Evolutionary conservation across 2,113 vertebrate species (phyloP), one percentile per base, ranked within the genome.

Genomic region (Tonatia bakeri): DNA sequence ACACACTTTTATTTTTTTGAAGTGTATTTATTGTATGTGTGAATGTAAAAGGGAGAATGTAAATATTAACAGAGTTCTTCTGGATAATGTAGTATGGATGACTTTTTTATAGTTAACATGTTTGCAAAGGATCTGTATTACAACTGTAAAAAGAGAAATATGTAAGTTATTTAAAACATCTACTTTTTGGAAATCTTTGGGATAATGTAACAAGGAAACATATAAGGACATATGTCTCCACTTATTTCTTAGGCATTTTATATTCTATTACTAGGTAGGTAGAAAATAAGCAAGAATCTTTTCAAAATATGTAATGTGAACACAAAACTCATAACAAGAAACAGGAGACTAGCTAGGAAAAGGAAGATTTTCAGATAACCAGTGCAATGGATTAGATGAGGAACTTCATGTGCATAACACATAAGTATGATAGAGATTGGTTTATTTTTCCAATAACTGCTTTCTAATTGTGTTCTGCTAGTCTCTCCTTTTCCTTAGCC

Each of bases 141-240:
- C 0, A 87, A 69, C 36, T 69, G 52, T 61, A 69, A 20, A 85
- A 72, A 89, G 26, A 92, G 47, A 92, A 77, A 65, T 19, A 50
- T 13, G 33, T 31, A 93, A 45, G 13, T 75, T 86, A 75, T 85
- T 54, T 61, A 92, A 56, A 95, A 33, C 31, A 33, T 28, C 4
- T 69, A 4, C 16, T 88, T 81, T 87, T 47, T n/a, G 43, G 82
- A 75, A 95, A 95, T 84, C 72, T 94, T 56, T 89, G 79, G 89
- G 52, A 79, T 93, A 72, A 81, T 72, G 31, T 56, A 64, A 26
- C 5, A 86, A 86, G 15, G 43, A 94, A 67, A 61, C 28, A 69
- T 77, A 87, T 9, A 52, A 94, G n/a, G 16, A 76, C 31, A 16
- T 72, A 22, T 28, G 5, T 87, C 91, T 86, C 22, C 70, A 80